A percentile compares a stretch with the other conserved stretches of the same genome.
Evolutionary conservation across 2,113 vertebrate genomes (phyloP).

Genomic region (Thamnaconus septentrionalis): DNA sequence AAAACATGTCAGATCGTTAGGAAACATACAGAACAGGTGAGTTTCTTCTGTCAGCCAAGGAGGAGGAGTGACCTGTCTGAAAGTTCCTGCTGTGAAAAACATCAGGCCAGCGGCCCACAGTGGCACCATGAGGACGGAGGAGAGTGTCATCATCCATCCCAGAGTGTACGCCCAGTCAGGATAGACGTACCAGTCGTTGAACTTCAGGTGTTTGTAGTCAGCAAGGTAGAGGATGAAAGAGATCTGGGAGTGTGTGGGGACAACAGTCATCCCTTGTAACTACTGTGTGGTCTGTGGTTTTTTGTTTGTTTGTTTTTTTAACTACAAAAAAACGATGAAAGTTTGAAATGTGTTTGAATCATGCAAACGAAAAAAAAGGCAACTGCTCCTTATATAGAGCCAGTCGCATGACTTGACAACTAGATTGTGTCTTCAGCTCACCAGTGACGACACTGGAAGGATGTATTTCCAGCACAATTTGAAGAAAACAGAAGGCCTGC

Average conservation of each 20-base stretch:
- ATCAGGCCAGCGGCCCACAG: constrained; percentile 30
- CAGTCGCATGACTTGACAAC: too few relatives aligned
- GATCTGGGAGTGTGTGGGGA: too few relatives aligned
- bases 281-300: too few relatives aligned
- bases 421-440: constrained; percentile 19
- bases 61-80: constrained; percentile 26
- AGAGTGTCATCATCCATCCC: constrained; percentile 50
- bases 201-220: constrained; percentile 46
- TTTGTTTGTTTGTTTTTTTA: too few relatives aligned
- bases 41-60: not conserved
- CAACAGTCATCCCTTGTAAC: too few relatives aligned
- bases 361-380: too few relatives aligned
- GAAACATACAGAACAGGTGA: not conserved
- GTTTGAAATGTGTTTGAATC: too few relatives aligned
- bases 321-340: too few relatives aligned
- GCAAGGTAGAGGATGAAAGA: constrained; percentile 35
- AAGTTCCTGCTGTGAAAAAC: constrained; percentile 17
- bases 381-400: too few relatives aligned
- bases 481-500: constrained; percentile 41
- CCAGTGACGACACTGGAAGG: constrained; percentile 47
- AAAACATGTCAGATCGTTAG: not conserved
- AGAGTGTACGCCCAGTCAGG: constrained; percentile 57
- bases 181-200: constrained; percentile 54
- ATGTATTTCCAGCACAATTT: constrained; percentile 51
- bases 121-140: constrained; percentile 47